Evolutionary conservation across 2,797 vertebrate genomes (phyloP), one percentile per base, ranked within the genome.

Genomic region (Sebastes taczanowskii): DNA sequence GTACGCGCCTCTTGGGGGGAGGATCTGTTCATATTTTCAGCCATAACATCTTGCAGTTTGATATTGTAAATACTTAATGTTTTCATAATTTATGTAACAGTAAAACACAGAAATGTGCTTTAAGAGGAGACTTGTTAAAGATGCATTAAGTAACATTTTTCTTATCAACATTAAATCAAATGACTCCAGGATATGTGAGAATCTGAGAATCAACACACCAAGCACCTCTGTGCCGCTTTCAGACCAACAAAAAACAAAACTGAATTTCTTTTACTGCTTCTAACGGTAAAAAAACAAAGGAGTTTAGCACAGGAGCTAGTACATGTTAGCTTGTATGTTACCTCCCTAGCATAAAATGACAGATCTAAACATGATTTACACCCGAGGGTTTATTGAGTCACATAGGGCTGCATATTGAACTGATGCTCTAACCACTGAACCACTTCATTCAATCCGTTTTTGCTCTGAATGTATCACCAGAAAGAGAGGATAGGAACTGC

Each of bases 31-130:
- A 68, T 58, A 76, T 60, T 64, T 69, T 66, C 25, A 65, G 42
- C 18, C n/a, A 22, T 38, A 68, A 62, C 56, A 71, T 53, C 56
- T 63, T 71, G 25, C 55, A 71, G 35, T 75, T 53, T 78, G 34
- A 61, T 58, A 59, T 29, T 30, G 18, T 81, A 74, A 81, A 81
- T 71, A 67, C 46, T 74, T 78, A 23, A 80, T 49, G 6, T 58
- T 38, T 71, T 71, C 66, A 81, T 75, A 11, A 78, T 68, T 82
- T 32, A 78, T 78, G 22, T 13, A 74, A 67, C 61, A 67, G 35
- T 23, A 27, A 70, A 66, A 60, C 61, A 30, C 1, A 58, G 29
- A 59, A 38, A 27, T 29, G 2, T 14, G 29, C 20, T 63, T 68
- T 42, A 4, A 71, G 27, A 58, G 23, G n/a, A 79, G 20, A 76